These are phyloP conservation scores for Lepus americanus DNA, from an alignment of 2,113 vertebrate species.

Conservation along the genomic window DNA sequence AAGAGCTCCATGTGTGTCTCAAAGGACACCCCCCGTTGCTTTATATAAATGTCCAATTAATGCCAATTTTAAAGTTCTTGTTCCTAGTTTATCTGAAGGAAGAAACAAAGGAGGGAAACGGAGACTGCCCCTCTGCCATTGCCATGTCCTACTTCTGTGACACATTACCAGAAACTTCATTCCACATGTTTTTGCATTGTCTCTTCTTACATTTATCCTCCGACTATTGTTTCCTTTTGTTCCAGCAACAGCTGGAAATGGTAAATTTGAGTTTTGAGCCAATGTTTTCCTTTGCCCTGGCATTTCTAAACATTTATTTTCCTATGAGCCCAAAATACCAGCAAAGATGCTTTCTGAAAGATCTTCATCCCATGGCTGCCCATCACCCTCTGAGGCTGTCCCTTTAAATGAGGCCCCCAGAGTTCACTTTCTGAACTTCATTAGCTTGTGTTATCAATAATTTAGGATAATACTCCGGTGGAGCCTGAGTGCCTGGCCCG, in stretches of 20 bases:
- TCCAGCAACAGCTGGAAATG: slow-evolving; percentile 89
- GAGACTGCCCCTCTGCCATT: slow-evolving; percentile 21
- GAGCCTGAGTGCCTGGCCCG: slow-evolving; percentile 89
- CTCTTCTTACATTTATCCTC: slow-evolving; percentile 86
- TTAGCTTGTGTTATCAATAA: slow-evolving; percentile 97
- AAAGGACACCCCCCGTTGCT: slow-evolving; percentile 47
- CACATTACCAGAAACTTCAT: slow-evolving; percentile 82
- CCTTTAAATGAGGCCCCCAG: slow-evolving; percentile 88
- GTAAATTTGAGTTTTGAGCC: slow-evolving; percentile 88
- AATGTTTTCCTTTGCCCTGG: slow-evolving; percentile 84
- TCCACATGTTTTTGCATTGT: slow-evolving; percentile 88
- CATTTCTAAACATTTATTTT: slow-evolving; percentile 80
- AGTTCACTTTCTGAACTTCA: slow-evolving; percentile 95
- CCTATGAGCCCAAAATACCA: slow-evolving; percentile 72
- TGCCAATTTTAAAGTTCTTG: slow-evolving; percentile 76
- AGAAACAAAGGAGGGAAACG: slow-evolving; percentile 74
- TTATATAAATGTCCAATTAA: slow-evolving; percentile 75
- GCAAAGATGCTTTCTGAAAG: slow-evolving; percentile 65
- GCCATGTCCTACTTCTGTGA: slow-evolving; percentile 80
- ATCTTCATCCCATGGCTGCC: slow-evolving; percentile 67
- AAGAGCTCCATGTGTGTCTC: slow-evolving; percentile 6
- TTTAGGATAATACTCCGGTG: slow-evolving; percentile 90
- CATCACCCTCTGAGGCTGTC: slow-evolving; percentile 78
- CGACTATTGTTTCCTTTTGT: slow-evolving; percentile 87
- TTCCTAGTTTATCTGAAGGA: slow-evolving; percentile 55